phyloP scores from a whole-genome alignment of 2,888 invertebrate species.

The Portevinia maculata region DNA sequence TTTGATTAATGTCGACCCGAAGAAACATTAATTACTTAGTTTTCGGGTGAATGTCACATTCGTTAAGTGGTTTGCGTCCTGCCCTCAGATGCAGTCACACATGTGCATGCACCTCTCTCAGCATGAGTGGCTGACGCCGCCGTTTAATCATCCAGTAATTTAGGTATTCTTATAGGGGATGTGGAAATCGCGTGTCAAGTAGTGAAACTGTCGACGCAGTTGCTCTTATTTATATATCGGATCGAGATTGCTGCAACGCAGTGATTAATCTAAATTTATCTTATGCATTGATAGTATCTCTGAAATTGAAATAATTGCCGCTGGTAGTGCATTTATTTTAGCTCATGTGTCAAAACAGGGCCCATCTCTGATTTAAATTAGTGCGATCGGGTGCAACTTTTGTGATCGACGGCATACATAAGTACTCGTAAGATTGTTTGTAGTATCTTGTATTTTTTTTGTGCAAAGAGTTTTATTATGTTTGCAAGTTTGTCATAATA shows the following conservation, averaged over 20 bases:
- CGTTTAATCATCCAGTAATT: conserved; percentile 59
- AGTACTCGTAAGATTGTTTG: no score
- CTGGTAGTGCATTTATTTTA: conserved; percentile 28
- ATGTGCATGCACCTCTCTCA: conserved; percentile 9
- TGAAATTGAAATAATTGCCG: conserved; percentile 67
- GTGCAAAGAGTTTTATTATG: no score
- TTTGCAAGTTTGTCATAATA: no score
- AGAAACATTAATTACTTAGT: conserved; percentile 62
- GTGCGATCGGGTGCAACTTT: no score
- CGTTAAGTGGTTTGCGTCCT: conserved; percentile 55
- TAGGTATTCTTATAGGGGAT: conserved; percentile 42
- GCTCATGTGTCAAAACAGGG: no score
- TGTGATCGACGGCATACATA: no score
- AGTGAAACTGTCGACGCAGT: conserved; percentile 60
- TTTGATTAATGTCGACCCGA: conserved; percentile 64
- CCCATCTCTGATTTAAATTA: no score
- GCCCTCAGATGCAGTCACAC: conserved; percentile 16
- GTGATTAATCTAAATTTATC: conserved; percentile 75
- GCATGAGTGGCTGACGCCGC: conserved; percentile 26
- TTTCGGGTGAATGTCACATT: conserved; percentile 60
- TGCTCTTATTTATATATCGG: conserved; percentile 68
- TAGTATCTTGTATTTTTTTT: no score
- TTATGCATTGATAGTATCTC: conserved; percentile 66
- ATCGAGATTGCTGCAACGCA: conserved; percentile 61
- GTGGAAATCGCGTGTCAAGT: conserved; percentile 70